These are phyloP conservation scores for Passer montanus DNA, from an alignment of 2,113 vertebrate species.

Conservation along the genomic window DNA sequence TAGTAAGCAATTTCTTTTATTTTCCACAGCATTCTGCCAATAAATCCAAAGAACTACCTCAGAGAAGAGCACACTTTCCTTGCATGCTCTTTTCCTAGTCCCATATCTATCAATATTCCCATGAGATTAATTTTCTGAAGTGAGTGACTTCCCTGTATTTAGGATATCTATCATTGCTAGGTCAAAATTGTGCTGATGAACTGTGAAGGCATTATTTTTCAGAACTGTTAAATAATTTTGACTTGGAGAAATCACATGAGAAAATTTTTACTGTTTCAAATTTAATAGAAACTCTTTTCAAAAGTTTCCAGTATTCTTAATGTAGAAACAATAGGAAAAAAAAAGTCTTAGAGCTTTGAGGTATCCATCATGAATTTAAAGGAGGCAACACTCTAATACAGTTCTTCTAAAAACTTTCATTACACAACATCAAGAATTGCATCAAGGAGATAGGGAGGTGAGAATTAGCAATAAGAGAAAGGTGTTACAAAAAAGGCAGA, in stretches of 20 bases:
- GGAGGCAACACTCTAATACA: not conserved
- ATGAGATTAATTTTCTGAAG: not conserved
- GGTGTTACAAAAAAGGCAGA: not conserved
- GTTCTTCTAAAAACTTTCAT: not conserved
- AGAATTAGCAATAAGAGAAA: not conserved
- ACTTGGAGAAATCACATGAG: not conserved
- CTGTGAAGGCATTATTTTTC: not conserved
- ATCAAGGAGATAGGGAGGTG: not conserved
- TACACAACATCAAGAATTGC: not conserved
- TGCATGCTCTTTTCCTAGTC: not conserved
- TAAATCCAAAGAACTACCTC: not conserved
- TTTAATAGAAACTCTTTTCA: not conserved
- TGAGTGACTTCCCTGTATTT: not conserved
- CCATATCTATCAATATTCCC: not conserved
- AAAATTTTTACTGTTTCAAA: not conserved
- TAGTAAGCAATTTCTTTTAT: slow-evolving; percentile 50
- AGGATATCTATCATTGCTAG: not conserved
- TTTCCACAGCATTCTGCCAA: slow-evolving; percentile 12
- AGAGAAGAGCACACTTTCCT: not conserved
- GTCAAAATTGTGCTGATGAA: not conserved
- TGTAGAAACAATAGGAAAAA: not conserved
- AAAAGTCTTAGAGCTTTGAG: not conserved
- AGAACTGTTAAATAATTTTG: not conserved
- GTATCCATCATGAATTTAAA: not conserved
- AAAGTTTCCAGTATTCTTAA: not conserved